Evolutionary conservation across 2,888 invertebrate genomes (phyloP).

Genomic region (Leptopilina drosophilae): DNA sequence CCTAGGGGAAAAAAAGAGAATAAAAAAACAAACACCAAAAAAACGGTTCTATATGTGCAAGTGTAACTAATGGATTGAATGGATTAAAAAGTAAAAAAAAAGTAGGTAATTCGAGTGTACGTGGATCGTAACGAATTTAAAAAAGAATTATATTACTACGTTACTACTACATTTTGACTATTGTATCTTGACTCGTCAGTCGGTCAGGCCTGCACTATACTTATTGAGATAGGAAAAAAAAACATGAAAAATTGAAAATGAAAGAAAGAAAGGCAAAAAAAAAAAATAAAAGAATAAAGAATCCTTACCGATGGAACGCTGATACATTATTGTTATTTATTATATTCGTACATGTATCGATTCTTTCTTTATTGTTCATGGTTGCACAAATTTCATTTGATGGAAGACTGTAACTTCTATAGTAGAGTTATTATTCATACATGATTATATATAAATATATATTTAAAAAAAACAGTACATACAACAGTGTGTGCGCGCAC

Average conservation of each 20-base stretch:
- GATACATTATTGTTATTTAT: constrained; percentile 53
- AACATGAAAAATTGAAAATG: too few species aligned
- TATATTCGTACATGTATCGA: constrained; percentile 57
- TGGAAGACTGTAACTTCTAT: constrained; percentile 61
- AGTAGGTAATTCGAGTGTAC: constrained; percentile 51
- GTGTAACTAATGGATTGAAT: constrained; percentile 52
- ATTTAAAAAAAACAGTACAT: constrained; percentile 32
- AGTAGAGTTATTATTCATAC: constrained; percentile 49
- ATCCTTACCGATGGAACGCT: constrained; percentile 58
- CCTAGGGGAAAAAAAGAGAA: background rate
- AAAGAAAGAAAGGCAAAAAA: too few species aligned
- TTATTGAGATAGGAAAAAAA: constrained; percentile 18
- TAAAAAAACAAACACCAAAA: background rate
- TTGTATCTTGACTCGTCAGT: constrained; percentile 57
- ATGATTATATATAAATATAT: constrained; percentile 53
- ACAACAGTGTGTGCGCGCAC: constrained; percentile 19
- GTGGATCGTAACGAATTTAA: constrained; percentile 52
- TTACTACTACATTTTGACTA: constrained; percentile 53
- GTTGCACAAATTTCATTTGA: constrained; percentile 62
- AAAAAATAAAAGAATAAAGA: too few species aligned
- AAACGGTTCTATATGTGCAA: constrained; percentile 37
- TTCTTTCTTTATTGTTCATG: constrained; percentile 60
- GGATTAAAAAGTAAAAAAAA: constrained; percentile 15
- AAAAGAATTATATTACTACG: constrained; percentile 39
- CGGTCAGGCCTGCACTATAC: constrained; percentile 49